Conservation (phyloP, 2,797 vertebrate genomes). For the Coluber constrictor region DNA sequence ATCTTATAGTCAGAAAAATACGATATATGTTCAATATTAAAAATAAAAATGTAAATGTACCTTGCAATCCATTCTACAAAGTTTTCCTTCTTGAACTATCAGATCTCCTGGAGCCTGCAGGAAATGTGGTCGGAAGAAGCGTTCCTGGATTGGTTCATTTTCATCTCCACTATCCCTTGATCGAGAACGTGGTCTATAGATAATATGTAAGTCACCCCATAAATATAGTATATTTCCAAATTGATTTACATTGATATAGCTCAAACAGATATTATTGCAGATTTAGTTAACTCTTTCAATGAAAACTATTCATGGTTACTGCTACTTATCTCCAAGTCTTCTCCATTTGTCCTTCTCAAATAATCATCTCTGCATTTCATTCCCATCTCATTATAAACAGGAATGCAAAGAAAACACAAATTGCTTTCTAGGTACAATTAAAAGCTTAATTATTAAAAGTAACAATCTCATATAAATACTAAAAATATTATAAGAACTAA, state of each 20-base stretch:
- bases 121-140: constrained; percentile 98
- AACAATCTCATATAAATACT: background rate
- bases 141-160: constrained; percentile 95
- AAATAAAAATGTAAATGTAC: constrained; percentile 63
- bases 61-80: constrained; percentile 99
- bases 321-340: background rate
- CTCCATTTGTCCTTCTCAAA: background rate
- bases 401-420: background rate
- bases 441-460: background rate
- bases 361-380: background rate
- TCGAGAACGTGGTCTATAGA: constrained; percentile 88
- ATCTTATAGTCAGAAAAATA: no score
- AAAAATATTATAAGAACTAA: background rate
- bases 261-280: background rate
- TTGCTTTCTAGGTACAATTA: background rate
- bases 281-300: background rate
- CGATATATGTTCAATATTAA: background rate
- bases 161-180: constrained; percentile 97
- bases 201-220: constrained; percentile 30
- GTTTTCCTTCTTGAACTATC: constrained; percentile 93
- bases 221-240: background rate
- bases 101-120: constrained; percentile 96
- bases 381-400: rapidly evolving
- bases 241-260: background rate
- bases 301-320: background rate